phyloP scores from a whole-genome alignment of 2,888 invertebrate species.

The Polyommatus icarus region DNA sequence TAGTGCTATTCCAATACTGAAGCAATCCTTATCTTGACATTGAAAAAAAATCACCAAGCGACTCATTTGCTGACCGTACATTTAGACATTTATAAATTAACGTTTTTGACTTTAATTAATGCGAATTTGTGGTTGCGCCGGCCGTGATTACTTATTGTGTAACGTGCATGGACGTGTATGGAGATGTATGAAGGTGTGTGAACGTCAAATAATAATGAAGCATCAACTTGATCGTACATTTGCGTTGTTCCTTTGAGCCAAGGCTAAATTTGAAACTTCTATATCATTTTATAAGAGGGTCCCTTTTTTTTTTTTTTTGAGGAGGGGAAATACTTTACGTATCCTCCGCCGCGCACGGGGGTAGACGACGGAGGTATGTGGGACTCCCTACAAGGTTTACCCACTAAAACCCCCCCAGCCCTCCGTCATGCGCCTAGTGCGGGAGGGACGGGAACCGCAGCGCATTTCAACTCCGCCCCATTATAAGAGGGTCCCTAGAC shows the following conservation, averaged over 20 bases:
- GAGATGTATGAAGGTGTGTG: conserved; percentile 10
- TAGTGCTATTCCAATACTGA: background rate
- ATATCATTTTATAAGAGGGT: too few relatives aligned
- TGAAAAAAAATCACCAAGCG: background rate
- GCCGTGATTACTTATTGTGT: conserved; percentile 26
- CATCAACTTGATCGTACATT: background rate
- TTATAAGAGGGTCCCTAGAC: too few relatives aligned
- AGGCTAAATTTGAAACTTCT: background rate
- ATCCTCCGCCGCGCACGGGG: too few relatives aligned
- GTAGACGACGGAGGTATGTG: too few relatives aligned
- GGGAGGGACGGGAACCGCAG: too few relatives aligned
- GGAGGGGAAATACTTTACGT: too few relatives aligned
- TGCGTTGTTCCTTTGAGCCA: background rate
- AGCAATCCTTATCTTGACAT: background rate
- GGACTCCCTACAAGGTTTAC: too few relatives aligned
- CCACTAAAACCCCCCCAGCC: too few relatives aligned
- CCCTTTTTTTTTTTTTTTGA: too few relatives aligned
- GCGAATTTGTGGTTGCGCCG: conserved; percentile 26
- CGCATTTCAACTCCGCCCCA: too few relatives aligned
- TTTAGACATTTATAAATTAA: conserved; percentile 31
- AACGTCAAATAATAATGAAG: background rate
- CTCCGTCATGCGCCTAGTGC: too few relatives aligned
- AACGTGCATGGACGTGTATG: conserved; percentile 16
- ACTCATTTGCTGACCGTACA: conserved; percentile 14
- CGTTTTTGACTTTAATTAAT: conserved; percentile 31